phyloP scores from a whole-genome alignment of 2,888 invertebrate genomes.

The Plebejus melissa region DNA sequence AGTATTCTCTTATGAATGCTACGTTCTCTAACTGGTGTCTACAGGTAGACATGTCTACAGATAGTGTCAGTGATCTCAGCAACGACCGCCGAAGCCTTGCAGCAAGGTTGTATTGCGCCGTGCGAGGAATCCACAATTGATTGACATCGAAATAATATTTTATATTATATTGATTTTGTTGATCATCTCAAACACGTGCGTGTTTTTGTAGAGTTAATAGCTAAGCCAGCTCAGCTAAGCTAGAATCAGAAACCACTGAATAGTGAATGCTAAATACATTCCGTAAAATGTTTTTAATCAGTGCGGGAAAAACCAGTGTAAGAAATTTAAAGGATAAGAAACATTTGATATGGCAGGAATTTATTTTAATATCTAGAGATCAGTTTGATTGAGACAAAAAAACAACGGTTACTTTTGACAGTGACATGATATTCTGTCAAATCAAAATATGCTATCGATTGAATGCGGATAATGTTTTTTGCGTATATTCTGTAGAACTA shows the following conservation, averaged over 20 bases:
- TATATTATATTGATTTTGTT: neutral
- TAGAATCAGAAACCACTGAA: too few relatives aligned
- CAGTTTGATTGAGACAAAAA: neutral
- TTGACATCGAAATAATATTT: neutral
- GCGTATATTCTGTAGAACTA: neutral
- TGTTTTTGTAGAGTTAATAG: neutral
- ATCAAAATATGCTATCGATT: neutral
- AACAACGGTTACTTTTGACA: neutral
- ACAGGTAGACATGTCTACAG: neutral
- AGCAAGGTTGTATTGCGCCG: neutral
- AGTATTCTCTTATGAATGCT: too few relatives aligned
- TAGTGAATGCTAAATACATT: too few relatives aligned
- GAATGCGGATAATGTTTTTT: neutral
- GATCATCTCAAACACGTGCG: neutral
- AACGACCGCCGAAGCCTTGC: neutral
- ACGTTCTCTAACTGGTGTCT: neutral
- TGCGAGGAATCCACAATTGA: neutral
- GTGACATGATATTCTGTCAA: neutral
- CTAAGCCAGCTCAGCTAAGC: too few relatives aligned
- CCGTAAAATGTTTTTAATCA: too few relatives aligned
- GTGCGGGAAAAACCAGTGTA: too few relatives aligned
- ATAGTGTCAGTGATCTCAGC: constrained; percentile 1
- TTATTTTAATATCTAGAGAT: neutral
- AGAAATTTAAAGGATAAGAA: neutral
- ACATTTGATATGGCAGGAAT: neutral